These are phyloP conservation scores for Telmatochromis brachygnathus DNA, from an alignment of 2,113 vertebrate genomes.

Conservation along the genomic window DNA sequence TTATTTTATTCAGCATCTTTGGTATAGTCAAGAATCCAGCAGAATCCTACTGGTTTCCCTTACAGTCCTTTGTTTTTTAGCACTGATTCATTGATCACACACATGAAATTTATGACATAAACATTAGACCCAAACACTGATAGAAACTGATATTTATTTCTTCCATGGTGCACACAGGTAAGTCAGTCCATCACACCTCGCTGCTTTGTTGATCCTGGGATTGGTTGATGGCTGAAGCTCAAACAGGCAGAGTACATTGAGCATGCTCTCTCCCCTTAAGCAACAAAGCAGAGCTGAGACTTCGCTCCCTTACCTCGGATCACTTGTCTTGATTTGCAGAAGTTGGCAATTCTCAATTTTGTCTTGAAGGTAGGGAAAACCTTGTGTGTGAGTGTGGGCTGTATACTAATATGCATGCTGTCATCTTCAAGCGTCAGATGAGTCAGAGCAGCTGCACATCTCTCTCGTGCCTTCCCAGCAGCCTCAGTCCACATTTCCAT, in stretches of 20 bases:
- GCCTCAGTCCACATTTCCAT: neutral
- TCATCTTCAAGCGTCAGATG: neutral
- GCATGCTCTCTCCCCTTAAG: rapidly evolving
- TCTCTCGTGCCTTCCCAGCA: neutral
- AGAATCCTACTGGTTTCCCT: neutral
- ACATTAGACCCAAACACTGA: neutral
- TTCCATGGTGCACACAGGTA: neutral
- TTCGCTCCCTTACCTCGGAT: rapidly evolving
- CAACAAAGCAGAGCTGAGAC: neutral
- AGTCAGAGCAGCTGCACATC: neutral
- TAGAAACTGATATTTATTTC: neutral
- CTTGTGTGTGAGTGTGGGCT: rapidly evolving
- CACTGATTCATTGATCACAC: neutral
- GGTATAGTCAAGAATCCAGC: neutral
- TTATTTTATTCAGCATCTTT: neutral
- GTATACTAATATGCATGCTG: neutral
- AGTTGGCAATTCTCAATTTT: neutral
- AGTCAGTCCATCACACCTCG: neutral
- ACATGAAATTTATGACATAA: neutral
- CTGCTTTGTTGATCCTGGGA: neutral
- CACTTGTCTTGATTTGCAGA: neutral
- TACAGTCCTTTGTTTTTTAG: neutral
- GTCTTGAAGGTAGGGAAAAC: neutral
- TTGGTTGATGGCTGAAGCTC: neutral
- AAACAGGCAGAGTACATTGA: rapidly evolving